These are phyloP conservation scores for Semaprochilodus insignis DNA, from an alignment of 2,797 vertebrate species.

Conservation along the genomic window DNA sequence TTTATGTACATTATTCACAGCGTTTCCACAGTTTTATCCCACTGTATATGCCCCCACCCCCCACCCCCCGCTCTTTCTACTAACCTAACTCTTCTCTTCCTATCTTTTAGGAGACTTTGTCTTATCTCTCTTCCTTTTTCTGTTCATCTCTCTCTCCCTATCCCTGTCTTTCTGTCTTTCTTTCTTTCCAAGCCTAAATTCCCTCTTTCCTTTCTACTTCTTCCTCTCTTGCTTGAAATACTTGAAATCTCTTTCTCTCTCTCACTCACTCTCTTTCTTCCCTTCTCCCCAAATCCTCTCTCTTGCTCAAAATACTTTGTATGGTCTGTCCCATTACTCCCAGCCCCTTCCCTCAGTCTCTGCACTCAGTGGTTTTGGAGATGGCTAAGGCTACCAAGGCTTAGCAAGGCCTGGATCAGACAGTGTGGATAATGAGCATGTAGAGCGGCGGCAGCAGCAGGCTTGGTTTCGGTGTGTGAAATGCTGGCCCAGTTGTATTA, in stretches of 20 bases:
- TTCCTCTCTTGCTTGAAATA: no score
- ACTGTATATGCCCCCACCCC: no score
- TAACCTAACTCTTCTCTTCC: no score
- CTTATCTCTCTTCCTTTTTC: neutral
- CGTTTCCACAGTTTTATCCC: no score
- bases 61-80: no score
- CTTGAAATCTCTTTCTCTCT: conserved; percentile 5
- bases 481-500: conserved; percentile 36
- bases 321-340: neutral
- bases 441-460: conserved; percentile 20
- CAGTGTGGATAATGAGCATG: conserved; percentile 26
- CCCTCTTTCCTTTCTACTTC: neutral
- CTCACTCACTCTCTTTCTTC: neutral
- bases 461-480: conserved; percentile 10
- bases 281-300: neutral
- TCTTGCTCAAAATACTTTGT: neutral
- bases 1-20: no score
- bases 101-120: no score
- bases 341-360: neutral
- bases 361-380: neutral
- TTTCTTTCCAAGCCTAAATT: conserved; percentile 17
- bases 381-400: conserved; percentile 9
- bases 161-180: conserved; percentile 15
- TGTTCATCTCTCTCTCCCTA: conserved; percentile 31
- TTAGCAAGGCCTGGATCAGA: conserved; percentile 13